Evolutionary conservation across 1,140 invertebrate genomes (phyloP), one percentile per base, ranked within the genome.

Genomic region (Macrocentrus cingulum): DNA sequence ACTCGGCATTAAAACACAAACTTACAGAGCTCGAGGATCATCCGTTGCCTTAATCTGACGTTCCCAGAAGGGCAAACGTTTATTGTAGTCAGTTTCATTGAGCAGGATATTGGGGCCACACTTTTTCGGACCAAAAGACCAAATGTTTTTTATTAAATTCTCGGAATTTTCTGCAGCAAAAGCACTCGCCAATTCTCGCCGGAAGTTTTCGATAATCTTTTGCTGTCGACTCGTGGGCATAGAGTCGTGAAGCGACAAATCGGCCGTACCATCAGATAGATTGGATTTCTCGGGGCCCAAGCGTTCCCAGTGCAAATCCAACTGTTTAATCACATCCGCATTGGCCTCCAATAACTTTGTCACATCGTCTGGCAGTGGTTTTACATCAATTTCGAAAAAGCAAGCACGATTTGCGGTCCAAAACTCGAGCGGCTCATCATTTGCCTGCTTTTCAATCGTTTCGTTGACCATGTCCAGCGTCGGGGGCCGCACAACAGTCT

Each of bases 391-490:
- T 72, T 86, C 86, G 29, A 97, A 84, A 39, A 76, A 83, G 53
- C 86, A 89, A 54, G 86, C 82, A 68, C 87, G 87, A 69, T 92
- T 91, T 15, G 87, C 79, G 0, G 89, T 92, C 64, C 82, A 80
- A 16, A 88, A 81, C 20, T 82, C 75, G 16, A 83, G 79, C 18
- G 82, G 76, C n/a, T 70, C 75, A 59, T 85, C 82, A 48, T 84
- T 78, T 13, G 51, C 81, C 62, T 65, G 85, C 68, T 74, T 84
- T 61, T 86, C 85, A 65, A 94, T 92, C 20, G 84, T 84, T 82
- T 95, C 93, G 75, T 96, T 95, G 0, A 93, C 88, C 90, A 93
- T 92, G 68, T 96, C 93, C 1, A 91, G 73, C 68, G 87, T 92
- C 0, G 92, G 92, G 11, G 88, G 87, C 25, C 84, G 82, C 0